Evolutionary conservation across 2,797 vertebrate species (phyloP), one percentile per base, ranked within the genome.

Genomic region (Limosa lapponica): DNA sequence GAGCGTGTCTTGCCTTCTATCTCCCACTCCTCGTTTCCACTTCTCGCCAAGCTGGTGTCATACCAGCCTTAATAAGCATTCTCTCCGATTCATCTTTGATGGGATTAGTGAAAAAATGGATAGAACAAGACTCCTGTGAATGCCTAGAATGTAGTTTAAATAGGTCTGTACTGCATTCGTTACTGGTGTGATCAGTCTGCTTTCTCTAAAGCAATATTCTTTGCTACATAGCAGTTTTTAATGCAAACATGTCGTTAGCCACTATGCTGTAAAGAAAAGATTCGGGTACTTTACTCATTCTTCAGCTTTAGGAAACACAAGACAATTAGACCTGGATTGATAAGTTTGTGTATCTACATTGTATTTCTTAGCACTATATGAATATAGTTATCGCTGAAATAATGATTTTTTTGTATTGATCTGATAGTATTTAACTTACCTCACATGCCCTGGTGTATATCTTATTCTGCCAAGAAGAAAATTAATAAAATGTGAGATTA

Each of bases 391-490:
- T n/a, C 41, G 64, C 54, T 62, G 27, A 88, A 81, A 81, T 64
- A 0, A 2, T 43, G 3, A 14, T 27, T 37, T 23, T 57, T 25
- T 87, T 51, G 0, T 14, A 19, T 43, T 83, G 43, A 11, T 70
- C 24, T 69, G 23, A 62, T 41, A 46, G 8, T 8, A 44, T 71
- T 62, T 66, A 87, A 93, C 97, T 97, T 91, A 98, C 97, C 96
- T 98, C 97, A 96, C 85, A 97, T 61, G 62, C 17, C 62, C 94
- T 96, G 34, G 13, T 41, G 37, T 97, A 98, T 13, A 94, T 96
- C 72, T 94, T 36, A 5, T 98, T 97, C 97, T 98, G 94, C 24
- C 91, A 57, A 82, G 36, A 83, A 94, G 59, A 15, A 94, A 84
- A 91, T 79, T 28, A 61, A 51, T 62, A 82, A 94, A 85, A 80